Base-by-base conservation (phyloP, 2,888 invertebrate species). In the Eurytoma adleriae region DNA sequence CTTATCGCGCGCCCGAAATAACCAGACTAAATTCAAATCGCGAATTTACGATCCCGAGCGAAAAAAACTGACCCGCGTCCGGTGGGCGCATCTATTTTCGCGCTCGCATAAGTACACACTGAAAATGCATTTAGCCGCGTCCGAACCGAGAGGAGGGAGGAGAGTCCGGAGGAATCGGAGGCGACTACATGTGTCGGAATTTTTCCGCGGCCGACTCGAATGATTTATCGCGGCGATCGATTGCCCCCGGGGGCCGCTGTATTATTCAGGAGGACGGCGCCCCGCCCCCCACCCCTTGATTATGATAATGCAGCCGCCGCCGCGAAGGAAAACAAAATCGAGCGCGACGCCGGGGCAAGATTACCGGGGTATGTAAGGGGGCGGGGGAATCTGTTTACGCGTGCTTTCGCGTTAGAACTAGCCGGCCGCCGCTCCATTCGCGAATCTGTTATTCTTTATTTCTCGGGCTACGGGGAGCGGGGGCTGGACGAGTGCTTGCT, bases 381-480 rank as follows among this genome's bases (percentile, higher is more conserved):
- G 10, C 18, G 10, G 27, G 40, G 50, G 52, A 52, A 48, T 72
- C 62, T 73, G 73, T 64, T 73, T 64, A 54, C 64, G 40, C 40
- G 54, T n/a, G 66, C 48, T 59, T 57, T 20, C 18, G 62, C 52
- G 16, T 13, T 12, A 40, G 50, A 73, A 16, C 27, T 66, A 56
- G 18, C 66, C 62, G 27, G 13, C 2, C 59, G 4, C 16, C n/a
- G 50, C 56, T 61, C 56, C 27, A 61, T 68, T 71, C 69, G 68
- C 57, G 69, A 67, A 80, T 80, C 61, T 67, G 68, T 67, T 77
- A 72, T 80, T 76, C 59, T 70, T 72, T 70, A 75, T 79, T 64
- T 75, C 57, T 59, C 30, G 3, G 30, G 13, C 12, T 10, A 3
- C n/a, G 56, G 30, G n/a, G n/a, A n/a, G n/a, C 0, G 56, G 10